These are phyloP conservation scores for Benthosema pterotum DNA, from an alignment of 2,797 vertebrate genomes.

Conservation along the genomic window DNA sequence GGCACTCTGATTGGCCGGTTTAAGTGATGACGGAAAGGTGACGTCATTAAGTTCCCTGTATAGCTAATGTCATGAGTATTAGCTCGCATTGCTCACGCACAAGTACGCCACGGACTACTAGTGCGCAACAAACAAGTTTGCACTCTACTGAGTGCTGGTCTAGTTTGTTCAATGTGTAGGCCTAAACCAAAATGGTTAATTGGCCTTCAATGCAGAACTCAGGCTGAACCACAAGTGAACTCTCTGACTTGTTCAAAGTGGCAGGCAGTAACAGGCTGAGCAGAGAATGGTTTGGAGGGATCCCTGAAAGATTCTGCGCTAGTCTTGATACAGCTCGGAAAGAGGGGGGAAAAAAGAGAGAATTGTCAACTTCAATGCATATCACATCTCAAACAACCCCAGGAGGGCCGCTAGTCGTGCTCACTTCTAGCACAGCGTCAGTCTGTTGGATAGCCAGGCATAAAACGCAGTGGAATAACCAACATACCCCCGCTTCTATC, in stretches of 20 bases:
- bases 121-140: no score
- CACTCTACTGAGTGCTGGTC: no score
- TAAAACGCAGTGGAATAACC: not conserved
- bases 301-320: no score
- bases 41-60: no score
- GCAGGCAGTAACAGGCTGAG: slow-evolving; percentile 46
- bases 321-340: not conserved
- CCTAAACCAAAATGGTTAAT: no score
- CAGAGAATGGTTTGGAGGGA: slow-evolving; percentile 17
- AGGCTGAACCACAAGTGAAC: slow-evolving; percentile 33
- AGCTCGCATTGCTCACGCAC: no score
- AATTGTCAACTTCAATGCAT: slow-evolving; percentile 44
- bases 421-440: slow-evolving; percentile 12
- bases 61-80: no score
- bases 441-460: slow-evolving; percentile 2
- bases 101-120: no score
- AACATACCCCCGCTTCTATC: not conserved
- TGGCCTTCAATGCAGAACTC: slow-evolving; percentile 11
- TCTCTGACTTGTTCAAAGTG: slow-evolving; percentile 30
- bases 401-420: slow-evolving; percentile 7
- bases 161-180: no score
- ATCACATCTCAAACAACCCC: slow-evolving; percentile 28
- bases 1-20: no score
- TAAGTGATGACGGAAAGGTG: no score
- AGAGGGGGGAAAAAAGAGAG: slow-evolving; percentile 11